phyloP scores from a whole-genome alignment of 2,888 invertebrate genomes.

The Rotaria sp. region DNA sequence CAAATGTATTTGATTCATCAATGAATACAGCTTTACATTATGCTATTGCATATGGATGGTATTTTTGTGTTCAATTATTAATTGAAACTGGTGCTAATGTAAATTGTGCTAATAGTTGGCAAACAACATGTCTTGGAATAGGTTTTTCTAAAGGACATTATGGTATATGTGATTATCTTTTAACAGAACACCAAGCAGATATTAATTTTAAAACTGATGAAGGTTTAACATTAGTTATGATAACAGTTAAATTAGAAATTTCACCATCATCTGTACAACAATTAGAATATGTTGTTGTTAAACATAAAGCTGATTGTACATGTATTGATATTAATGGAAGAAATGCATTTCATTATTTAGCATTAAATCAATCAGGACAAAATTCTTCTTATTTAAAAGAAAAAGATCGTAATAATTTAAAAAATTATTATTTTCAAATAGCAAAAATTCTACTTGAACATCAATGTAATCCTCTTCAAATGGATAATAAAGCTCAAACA shows the following conservation, averaged over 20 bases:
- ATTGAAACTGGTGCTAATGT: constrained; percentile 43
- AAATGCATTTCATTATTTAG: constrained; percentile 40
- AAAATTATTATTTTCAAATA: constrained; percentile 1
- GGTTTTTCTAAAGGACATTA: constrained; percentile 38
- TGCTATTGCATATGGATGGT: constrained; percentile 60
- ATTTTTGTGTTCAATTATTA: constrained; percentile 57
- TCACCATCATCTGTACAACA: constrained; percentile 23
- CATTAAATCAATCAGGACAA: background rate
- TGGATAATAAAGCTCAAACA: constrained; percentile 20
- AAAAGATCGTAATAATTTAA: background rate
- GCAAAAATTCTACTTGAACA: constrained; percentile 28
- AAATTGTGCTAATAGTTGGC: constrained; percentile 30
- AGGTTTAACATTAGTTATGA: constrained; percentile 37
- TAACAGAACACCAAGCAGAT: constrained; percentile 26
- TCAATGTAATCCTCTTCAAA: constrained; percentile 30
- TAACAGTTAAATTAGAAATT: constrained; percentile 23
- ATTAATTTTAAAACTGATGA: constrained; percentile 37
- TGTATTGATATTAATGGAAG: constrained; percentile 28
- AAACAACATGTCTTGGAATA: constrained; percentile 29
- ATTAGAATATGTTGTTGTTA: constrained; percentile 37
- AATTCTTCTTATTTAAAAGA: background rate
- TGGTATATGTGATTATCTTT: constrained; percentile 37
- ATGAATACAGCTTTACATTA: constrained; percentile 59
- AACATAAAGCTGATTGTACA: constrained; percentile 33
- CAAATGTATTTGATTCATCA: constrained; percentile 57